These are phyloP conservation scores for Drosophila pallidifrons DNA, from an alignment of 1,140 invertebrate genomes.

Conservation along the genomic window DNA sequence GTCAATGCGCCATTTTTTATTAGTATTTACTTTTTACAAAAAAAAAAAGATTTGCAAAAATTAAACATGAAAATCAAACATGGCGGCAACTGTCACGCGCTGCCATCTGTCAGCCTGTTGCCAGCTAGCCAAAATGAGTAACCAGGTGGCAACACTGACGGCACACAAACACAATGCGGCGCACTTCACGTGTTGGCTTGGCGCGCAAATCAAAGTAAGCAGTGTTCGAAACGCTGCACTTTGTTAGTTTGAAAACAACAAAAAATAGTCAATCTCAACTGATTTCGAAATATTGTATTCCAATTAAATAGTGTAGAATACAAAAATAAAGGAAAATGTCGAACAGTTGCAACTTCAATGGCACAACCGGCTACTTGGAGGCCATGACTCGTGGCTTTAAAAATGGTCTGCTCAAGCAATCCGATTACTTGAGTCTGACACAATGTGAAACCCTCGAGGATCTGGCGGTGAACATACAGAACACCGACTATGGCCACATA, in stretches of 20 bases:
- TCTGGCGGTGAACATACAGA: constrained; percentile 98
- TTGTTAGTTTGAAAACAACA: background rate
- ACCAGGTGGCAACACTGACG: background rate
- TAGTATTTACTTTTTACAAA: background rate
- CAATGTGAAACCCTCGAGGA: constrained; percentile 99
- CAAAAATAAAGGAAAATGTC: constrained; percentile 34
- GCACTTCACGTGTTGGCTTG: background rate
- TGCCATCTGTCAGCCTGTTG: constrained; percentile 2
- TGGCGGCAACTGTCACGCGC: constrained; percentile 8
- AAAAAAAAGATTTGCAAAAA: background rate
- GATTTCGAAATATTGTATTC: background rate
- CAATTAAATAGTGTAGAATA: background rate
- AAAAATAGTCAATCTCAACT: background rate
- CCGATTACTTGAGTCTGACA: constrained; percentile 99
- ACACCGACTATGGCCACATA: constrained; percentile 99
- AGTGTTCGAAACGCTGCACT: background rate
- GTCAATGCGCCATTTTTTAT: background rate
- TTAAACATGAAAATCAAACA: background rate
- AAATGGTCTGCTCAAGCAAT: constrained; percentile 97
- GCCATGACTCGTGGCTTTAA: constrained; percentile 99
- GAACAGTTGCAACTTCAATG: constrained; percentile 87
- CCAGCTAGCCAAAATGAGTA: background rate
- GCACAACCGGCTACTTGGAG: constrained; percentile 98
- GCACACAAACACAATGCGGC: background rate
- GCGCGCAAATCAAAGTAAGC: constrained; percentile 8